These are phyloP conservation scores for Panthera uncia DNA, from an alignment of 2,113 vertebrate species.

Conservation along the genomic window DNA sequence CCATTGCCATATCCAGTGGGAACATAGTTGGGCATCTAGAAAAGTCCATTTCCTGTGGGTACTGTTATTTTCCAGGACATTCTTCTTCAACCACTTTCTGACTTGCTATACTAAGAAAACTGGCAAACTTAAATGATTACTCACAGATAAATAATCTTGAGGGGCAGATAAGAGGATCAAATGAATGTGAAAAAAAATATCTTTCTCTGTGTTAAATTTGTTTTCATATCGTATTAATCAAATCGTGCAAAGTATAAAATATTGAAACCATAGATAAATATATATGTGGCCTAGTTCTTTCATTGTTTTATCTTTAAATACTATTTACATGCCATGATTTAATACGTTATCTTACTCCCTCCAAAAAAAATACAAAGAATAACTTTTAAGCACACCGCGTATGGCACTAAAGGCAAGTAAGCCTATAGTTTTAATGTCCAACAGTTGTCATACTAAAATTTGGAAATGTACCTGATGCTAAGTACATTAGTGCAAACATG, in stretches of 20 bases:
- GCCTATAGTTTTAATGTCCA: not conserved
- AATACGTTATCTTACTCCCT: not conserved
- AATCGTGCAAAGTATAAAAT: not conserved
- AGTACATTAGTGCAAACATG: not conserved
- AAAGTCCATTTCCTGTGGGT: not conserved
- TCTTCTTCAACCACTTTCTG: not conserved
- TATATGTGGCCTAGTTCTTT: not conserved
- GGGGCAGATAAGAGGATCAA: not conserved
- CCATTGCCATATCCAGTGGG: not conserved
- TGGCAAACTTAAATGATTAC: not conserved
- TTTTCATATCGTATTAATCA: not conserved
- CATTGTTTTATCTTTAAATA: not conserved
- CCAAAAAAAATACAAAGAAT: not conserved
- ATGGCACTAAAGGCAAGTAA: not conserved
- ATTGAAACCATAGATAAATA: not conserved
- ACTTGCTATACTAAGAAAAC: not conserved
- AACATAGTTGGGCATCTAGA: not conserved
- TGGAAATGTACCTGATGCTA: not conserved
- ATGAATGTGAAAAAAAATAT: not conserved
- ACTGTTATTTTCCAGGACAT: constrained; percentile 3
- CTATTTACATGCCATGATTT: not conserved
- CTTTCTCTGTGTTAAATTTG: not conserved
- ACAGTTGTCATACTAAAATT: not conserved
- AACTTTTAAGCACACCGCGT: not conserved
- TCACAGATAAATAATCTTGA: not conserved